Evolutionary conservation across 1,140 invertebrate genomes (phyloP).

Genomic region (Drosophila mojavensis): DNA sequence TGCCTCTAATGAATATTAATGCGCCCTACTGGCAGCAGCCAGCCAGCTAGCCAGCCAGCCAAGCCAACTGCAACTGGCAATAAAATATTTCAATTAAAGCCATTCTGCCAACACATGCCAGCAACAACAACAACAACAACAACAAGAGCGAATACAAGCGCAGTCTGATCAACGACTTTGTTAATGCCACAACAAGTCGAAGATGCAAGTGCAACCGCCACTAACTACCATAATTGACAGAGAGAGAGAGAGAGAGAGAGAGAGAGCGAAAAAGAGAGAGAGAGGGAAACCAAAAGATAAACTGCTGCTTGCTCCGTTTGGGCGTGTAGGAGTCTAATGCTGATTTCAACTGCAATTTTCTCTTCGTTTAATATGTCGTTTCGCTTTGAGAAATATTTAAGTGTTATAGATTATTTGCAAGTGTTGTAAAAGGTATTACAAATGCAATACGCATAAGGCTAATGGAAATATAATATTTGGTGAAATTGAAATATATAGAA

Average conservation of each 20-base stretch:
- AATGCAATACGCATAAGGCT: too few relatives aligned
- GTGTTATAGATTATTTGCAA: neutral
- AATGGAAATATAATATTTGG: too few relatives aligned
- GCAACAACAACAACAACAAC: slow-evolving; percentile 4
- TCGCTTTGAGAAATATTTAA: slow-evolving; percentile 10
- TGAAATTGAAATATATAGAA: too few relatives aligned
- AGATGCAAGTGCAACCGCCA: slow-evolving; percentile 64
- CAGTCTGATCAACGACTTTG: slow-evolving; percentile 75
- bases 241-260: slow-evolving; percentile 1
- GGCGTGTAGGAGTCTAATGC: neutral
- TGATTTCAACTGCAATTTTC: slow-evolving; percentile 28
- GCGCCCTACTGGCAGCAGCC: slow-evolving; percentile 21
- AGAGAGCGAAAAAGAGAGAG: neutral
- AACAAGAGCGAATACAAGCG: slow-evolving; percentile 6
- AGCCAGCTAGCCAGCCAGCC: too few relatives aligned
- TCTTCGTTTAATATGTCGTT: slow-evolving; percentile 8
- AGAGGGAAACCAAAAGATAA: slow-evolving; percentile 56
- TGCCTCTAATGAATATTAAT: slow-evolving; percentile 77
- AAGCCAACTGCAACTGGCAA: slow-evolving; percentile 50
- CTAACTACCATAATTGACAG: slow-evolving; percentile 22
- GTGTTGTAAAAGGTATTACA: too few relatives aligned
- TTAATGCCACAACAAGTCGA: slow-evolving; percentile 74
- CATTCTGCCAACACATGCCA: slow-evolving; percentile 71
- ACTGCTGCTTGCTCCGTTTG: slow-evolving; percentile 25
- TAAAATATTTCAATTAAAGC: slow-evolving; percentile 83